Percentiles rank a stretch among this genome's conserved stretches.
Conservation (phyloP, 2,888 invertebrate genomes). For the Plebejus argus region DNA sequence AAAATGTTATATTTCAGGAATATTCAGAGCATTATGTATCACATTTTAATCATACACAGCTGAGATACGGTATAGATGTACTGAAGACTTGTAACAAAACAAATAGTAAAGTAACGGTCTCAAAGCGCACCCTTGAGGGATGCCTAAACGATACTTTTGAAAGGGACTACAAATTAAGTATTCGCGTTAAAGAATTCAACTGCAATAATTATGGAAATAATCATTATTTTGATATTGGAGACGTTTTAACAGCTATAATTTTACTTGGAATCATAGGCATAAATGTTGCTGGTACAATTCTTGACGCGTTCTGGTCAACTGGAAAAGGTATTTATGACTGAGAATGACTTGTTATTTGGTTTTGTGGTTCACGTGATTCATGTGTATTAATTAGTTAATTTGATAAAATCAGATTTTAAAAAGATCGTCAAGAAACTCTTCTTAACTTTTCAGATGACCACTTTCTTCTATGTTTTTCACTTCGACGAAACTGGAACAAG, state of each 20-base stretch:
- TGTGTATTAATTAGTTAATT: too few relatives aligned
- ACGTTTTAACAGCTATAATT: conserved; percentile 53
- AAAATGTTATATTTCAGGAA: conserved; percentile 47
- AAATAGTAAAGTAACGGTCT: conserved; percentile 44
- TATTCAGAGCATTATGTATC: conserved; percentile 60
- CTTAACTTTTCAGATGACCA: conserved; percentile 37
- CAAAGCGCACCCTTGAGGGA: conserved; percentile 53
- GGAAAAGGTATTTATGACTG: conserved; percentile 16
- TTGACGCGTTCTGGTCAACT: conserved; percentile 38
- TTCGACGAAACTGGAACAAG: conserved; percentile 49
- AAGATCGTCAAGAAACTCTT: not conserved
- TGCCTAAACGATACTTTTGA: conserved; percentile 60
- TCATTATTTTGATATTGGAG: conserved; percentile 50
- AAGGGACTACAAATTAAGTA: conserved; percentile 54
- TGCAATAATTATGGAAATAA: conserved; percentile 42
- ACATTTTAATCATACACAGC: conserved; percentile 64
- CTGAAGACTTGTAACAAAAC: conserved; percentile 52
- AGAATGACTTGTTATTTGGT: too few relatives aligned
- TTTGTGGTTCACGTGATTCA: too few relatives aligned
- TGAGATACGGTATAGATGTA: conserved; percentile 63
- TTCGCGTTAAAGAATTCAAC: conserved; percentile 42
- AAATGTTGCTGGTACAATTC: conserved; percentile 58
- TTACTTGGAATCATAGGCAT: conserved; percentile 51
- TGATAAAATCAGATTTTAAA: too few relatives aligned
- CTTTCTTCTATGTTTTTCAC: conserved; percentile 50